phyloP scores from a whole-genome alignment of 37 sponge, comb jelly and placozoan genomes.

The Diacarnus erythraeanus region DNA sequence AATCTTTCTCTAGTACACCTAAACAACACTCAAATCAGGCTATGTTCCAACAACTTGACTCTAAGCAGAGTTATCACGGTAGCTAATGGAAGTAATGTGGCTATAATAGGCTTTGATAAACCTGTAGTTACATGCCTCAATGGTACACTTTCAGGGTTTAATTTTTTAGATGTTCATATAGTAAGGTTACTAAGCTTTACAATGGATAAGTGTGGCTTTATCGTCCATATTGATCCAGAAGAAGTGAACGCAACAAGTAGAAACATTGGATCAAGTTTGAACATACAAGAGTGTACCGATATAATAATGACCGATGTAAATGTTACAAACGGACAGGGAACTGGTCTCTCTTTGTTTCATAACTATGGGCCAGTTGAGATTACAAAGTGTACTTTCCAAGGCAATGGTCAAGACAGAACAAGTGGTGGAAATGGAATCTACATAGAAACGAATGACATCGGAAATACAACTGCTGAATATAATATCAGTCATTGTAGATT shows the following conservation, averaged over 20 bases:
- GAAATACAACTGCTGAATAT: background rate
- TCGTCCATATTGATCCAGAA: background rate
- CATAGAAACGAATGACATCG: background rate
- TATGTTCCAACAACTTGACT: background rate
- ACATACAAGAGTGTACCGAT: background rate
- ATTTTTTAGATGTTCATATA: background rate
- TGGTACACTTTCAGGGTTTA: background rate
- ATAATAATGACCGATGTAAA: background rate
- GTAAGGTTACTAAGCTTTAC: background rate
- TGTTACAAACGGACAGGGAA: slow-evolving; percentile 1
- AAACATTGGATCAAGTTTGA: slow-evolving; percentile 7
- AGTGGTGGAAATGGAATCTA: slow-evolving; percentile 21
- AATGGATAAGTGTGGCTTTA: background rate
- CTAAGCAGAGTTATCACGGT: background rate
- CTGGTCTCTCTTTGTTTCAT: background rate
- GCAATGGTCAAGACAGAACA: background rate
- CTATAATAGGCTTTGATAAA: slow-evolving; percentile 3
- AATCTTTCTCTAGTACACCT: background rate
- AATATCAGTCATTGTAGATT: slow-evolving; percentile 4
- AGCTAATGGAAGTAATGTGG: background rate
- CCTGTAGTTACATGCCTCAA: background rate
- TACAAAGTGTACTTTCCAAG: background rate
- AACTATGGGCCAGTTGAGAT: background rate
- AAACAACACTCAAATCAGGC: background rate
- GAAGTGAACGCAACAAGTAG: no score